A percentile compares a stretch with the other conserved stretches of the same genome.
Evolutionary conservation across 2,797 vertebrate genomes (phyloP).

Genomic region (Jordanella pulchra): DNA sequence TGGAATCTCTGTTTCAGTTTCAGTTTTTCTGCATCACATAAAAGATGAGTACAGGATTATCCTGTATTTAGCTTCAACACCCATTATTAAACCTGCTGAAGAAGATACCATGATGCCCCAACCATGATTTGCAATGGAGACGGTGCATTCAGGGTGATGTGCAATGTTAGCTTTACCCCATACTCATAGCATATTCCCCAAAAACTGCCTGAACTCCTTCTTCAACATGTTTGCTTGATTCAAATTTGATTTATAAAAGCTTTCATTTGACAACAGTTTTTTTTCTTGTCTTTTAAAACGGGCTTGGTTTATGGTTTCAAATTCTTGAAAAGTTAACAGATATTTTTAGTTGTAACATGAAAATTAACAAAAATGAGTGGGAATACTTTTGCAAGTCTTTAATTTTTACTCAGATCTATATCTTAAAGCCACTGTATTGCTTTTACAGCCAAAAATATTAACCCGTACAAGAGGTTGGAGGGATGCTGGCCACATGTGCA

Average conservation of each 20-base stretch:
- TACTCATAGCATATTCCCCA: too few relatives aligned
- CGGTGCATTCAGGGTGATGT: background rate
- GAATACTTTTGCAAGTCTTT: background rate
- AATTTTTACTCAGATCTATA: background rate
- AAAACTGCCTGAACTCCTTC: too few relatives aligned
- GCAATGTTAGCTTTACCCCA: too few relatives aligned
- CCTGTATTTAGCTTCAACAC: background rate
- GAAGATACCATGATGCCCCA: background rate
- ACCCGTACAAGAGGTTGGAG: background rate
- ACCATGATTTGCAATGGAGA: background rate
- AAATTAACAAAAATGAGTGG: background rate
- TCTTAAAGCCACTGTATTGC: background rate
- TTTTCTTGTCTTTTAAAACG: too few relatives aligned
- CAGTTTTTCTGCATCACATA: background rate
- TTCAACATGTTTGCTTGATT: too few relatives aligned
- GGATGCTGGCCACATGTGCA: conserved; percentile 7
- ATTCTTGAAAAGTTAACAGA: background rate
- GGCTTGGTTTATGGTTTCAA: too few relatives aligned
- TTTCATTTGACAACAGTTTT: too few relatives aligned
- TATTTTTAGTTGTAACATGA: background rate
- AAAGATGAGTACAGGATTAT: background rate
- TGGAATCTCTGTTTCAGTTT: background rate
- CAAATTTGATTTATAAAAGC: too few relatives aligned
- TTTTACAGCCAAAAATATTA: conserved; percentile 23
- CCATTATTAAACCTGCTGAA: background rate